Base-by-base conservation (phyloP, 2,888 invertebrate species). In the Mythimna pallens region DNA sequence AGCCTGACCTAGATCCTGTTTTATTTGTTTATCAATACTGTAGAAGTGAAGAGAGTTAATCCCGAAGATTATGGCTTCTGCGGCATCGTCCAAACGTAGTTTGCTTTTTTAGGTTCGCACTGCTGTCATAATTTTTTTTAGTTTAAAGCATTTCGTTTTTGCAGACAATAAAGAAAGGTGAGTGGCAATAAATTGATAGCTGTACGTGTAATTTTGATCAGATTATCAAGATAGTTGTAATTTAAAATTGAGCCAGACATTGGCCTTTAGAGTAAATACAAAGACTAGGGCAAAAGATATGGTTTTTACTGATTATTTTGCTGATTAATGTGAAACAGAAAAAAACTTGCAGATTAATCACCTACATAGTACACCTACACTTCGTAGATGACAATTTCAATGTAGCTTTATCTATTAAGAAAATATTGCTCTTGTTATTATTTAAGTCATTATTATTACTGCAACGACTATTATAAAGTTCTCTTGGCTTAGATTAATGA, bases 1-100 rank as follows among this genome's bases (percentile, higher is more conserved):
- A 55, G 65, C 34, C 64, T 70, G 67, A 76, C 81, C 84, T 73
- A 81, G 10, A 68, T 76, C 43, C 10, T 36, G 25, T 62, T 67
- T 76, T 76, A 67, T 63, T 72, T 76, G 61, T 80, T 67, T 73
- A 70, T 61, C 54, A 47, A 47, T 57, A 57, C 65, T 54, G 20
- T 40, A 22, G n/a, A 40, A 30, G 30, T 20, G 22, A 43, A 76
- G 54, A 30, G 25, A 20, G 43, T 66, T 70, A 47, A 58, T 63
- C 20, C 68, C 9, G 20, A 36, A 70, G 20, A 52, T 66, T 54
- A 36, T 12, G 22, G 14, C 47, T 47, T 61, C 47, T 36, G 10
- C 22, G 22, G 30, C 17, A 73, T 80, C 80, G 43, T 55, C 47
- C 58, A 30, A 73, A 40, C 50, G 12, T 73, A n/a, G 34, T n/a